phyloP scores from a whole-genome alignment of 2,113 vertebrate genomes.

The Podocnemis expansa region DNA sequence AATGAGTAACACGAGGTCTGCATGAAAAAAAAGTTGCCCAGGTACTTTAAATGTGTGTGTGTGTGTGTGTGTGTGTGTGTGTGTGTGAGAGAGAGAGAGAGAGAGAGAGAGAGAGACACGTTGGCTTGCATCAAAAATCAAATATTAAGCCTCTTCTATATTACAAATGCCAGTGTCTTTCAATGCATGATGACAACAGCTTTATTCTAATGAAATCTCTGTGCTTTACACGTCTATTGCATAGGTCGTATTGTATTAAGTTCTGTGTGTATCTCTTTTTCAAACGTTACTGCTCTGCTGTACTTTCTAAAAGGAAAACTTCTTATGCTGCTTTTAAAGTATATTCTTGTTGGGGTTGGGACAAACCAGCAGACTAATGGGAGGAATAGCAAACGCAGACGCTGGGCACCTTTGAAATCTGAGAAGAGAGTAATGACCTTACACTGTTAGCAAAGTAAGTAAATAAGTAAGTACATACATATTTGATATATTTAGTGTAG shows the following conservation, averaged over 20 bases:
- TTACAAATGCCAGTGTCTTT: conserved; percentile 53
- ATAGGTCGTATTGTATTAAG: not conserved
- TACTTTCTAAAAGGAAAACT: not conserved
- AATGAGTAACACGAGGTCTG: conserved; percentile 59
- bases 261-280: conserved; percentile 24
- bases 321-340: not conserved
- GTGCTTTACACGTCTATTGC: not conserved
- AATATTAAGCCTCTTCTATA: conserved; percentile 34
- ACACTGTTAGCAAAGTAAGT: not conserved
- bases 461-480: not conserved
- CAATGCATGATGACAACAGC: conserved; percentile 30
- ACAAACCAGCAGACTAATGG: not conserved
- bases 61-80: not conserved
- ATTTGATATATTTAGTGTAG: not conserved
- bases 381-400: conserved; percentile 26
- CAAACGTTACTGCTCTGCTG: not conserved
- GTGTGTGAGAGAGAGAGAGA: too few species aligned
- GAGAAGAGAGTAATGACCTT: conserved; percentile 5
- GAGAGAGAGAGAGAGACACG: too few species aligned
- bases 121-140: conserved; percentile 59
- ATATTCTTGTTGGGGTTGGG: not conserved
- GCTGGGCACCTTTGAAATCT: conserved; percentile 34
- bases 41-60: conserved; percentile 56
- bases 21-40: conserved; percentile 64
- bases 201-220: conserved; percentile 37